Evolutionary conservation across 2,113 vertebrate genomes (phyloP).

Genomic region (Quiscalus mexicanus): DNA sequence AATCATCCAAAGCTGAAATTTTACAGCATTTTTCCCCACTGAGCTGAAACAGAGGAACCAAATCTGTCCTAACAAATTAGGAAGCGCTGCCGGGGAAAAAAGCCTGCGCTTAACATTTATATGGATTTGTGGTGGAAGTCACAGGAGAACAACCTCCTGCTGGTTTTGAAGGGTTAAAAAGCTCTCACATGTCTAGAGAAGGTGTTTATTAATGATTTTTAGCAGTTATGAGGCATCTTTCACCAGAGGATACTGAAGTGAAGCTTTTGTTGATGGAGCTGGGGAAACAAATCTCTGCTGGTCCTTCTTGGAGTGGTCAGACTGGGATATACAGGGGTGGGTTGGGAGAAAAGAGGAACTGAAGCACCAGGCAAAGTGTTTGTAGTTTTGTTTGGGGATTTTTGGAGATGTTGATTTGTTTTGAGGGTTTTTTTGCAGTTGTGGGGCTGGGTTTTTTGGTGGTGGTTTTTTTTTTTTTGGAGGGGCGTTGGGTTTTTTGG

Average conservation of each 20-base stretch:
- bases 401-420: accelerated
- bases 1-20: not conserved
- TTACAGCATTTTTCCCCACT: not conserved
- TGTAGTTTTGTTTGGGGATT: not conserved
- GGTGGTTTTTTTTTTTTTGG: not conserved
- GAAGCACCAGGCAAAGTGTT: not conserved
- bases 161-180: not conserved
- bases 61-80: not conserved
- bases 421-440: not conserved
- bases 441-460: too few species aligned
- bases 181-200: not conserved
- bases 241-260: not conserved
- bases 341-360: not conserved
- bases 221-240: not conserved
- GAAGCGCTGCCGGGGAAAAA: not conserved
- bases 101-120: not conserved
- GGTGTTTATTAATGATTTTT: not conserved
- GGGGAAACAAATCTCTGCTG: not conserved
- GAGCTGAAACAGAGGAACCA: not conserved
- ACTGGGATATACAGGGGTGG: not conserved
- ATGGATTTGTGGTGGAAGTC: not conserved
- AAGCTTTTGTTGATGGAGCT: not conserved
- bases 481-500: accelerated
- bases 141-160: not conserved
- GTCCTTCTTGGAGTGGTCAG: not conserved